Conservation (phyloP, 2,113 vertebrate genomes). For the Pachycephala philippinensis region DNA sequence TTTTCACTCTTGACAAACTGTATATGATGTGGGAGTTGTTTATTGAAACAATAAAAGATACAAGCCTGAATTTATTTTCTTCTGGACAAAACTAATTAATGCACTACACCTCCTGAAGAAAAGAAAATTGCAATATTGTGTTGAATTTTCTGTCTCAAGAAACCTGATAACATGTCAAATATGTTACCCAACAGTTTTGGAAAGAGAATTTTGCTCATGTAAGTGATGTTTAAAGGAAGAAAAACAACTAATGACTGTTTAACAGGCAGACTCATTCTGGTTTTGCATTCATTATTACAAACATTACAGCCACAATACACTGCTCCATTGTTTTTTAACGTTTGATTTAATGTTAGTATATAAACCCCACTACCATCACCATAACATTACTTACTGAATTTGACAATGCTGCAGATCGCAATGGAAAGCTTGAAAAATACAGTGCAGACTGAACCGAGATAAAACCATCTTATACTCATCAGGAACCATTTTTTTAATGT, state of each 20-base stretch:
- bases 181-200: background rate
- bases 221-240: background rate
- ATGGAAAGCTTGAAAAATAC: slow-evolving; percentile 2
- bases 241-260: background rate
- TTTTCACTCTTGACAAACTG: background rate
- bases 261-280: background rate
- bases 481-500: background rate
- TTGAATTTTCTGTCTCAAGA: background rate
- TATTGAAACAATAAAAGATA: background rate
- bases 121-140: background rate
- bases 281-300: background rate
- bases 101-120: background rate
- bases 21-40: background rate
- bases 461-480: background rate
- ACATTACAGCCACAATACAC: background rate
- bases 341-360: slow-evolving; percentile 14
- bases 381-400: slow-evolving; percentile 13
- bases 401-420: background rate
- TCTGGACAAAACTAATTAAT: background rate
- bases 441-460: background rate
- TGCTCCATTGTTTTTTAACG: background rate
- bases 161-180: background rate
- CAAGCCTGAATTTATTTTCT: background rate
- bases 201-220: background rate
- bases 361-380: background rate